Evolutionary conservation across 2,113 vertebrate genomes (phyloP).

Genomic region (Seriola aureovittata): DNA sequence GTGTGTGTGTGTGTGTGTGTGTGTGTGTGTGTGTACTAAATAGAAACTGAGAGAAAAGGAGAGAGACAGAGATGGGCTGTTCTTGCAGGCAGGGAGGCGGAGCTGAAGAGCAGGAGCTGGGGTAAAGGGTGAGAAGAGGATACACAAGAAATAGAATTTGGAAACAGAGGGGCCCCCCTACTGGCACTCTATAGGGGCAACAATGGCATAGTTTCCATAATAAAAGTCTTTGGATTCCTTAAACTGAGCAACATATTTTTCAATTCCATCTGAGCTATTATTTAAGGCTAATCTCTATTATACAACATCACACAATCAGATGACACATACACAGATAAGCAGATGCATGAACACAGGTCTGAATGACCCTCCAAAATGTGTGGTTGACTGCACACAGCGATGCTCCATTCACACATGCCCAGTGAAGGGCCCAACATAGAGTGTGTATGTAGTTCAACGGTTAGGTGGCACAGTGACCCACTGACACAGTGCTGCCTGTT

Average conservation of each 20-base stretch:
- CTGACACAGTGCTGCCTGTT: constrained; percentile 83
- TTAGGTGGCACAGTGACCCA: constrained; percentile 81
- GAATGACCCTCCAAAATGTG: background rate
- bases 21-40: constrained; percentile 38
- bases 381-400: background rate
- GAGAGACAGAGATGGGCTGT: constrained; percentile 62
- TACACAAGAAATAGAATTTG: constrained; percentile 60
- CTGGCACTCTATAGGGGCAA: constrained; percentile 75
- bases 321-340: background rate
- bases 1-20: constrained; percentile 25
- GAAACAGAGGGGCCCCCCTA: constrained; percentile 84
- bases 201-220: constrained; percentile 54
- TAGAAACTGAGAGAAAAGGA: constrained; percentile 48
- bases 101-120: constrained; percentile 55
- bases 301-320: background rate
- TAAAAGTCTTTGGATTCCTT: background rate
- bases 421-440: constrained; percentile 40
- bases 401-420: constrained; percentile 30
- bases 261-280: background rate
- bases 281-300: background rate
- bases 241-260: background rate
- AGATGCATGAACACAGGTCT: background rate
- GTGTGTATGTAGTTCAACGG: constrained; percentile 52
- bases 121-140: constrained; percentile 68
- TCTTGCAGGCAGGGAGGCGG: constrained; percentile 53